Conservation (phyloP, 1,140 invertebrate species). For the Drosophila hydei region DNA sequence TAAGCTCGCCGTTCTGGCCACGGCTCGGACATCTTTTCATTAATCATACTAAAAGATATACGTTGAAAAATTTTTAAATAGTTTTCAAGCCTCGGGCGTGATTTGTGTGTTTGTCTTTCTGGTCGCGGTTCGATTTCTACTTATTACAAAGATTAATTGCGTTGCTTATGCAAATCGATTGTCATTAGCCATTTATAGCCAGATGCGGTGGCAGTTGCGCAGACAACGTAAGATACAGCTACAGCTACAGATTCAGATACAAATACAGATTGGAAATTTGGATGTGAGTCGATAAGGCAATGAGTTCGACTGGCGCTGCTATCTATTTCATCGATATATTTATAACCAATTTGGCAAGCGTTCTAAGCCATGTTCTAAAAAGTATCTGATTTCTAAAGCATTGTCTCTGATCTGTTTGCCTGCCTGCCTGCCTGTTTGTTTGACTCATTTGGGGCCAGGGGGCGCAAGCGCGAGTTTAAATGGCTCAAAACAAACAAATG, state of each 20-base stretch:
- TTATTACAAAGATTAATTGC: conserved; percentile 80
- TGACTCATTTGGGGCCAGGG: conserved; percentile 37
- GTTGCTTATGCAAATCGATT: conserved; percentile 78
- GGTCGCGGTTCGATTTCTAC: conserved; percentile 65
- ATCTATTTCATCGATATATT: conserved; percentile 65
- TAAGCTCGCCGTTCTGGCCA: conserved; percentile 6
- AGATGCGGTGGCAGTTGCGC: conserved; percentile 67
- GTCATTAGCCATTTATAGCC: conserved; percentile 75
- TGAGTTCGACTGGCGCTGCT: conserved; percentile 19
- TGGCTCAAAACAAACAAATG: conserved; percentile 71
- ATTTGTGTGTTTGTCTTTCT: conserved; percentile 49
- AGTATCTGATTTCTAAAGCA: conserved; percentile 64
- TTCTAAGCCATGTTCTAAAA: conserved; percentile 62
- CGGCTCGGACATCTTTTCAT: conserved; percentile 42
- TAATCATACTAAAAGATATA: conserved; percentile 71
- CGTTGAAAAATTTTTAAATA: conserved; percentile 71
- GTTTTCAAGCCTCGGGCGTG: conserved; percentile 54
- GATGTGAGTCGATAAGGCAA: conserved; percentile 1
- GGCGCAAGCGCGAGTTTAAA: conserved; percentile 71
- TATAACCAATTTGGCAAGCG: conserved; percentile 59
- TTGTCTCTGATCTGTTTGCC: conserved; percentile 21
- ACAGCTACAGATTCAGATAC: conserved; percentile 12
- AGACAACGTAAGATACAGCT: conserved; percentile 29
- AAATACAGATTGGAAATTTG: conserved; percentile 10
- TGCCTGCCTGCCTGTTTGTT: conserved; percentile 20